Conservation (phyloP, 1,140 invertebrate species). For the Drosophila ohnishii region DNA sequence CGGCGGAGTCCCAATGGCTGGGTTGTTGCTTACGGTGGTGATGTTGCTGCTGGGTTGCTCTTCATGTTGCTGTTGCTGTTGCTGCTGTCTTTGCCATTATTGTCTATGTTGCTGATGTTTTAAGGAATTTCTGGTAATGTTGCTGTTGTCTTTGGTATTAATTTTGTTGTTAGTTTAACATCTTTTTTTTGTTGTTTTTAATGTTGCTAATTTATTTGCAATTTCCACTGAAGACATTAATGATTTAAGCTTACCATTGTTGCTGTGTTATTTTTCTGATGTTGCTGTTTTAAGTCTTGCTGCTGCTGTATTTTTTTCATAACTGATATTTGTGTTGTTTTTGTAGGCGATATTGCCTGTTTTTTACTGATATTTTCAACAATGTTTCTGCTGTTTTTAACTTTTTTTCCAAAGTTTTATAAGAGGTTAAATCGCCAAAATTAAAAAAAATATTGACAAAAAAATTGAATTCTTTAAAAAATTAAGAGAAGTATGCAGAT, state of each 20-base stretch:
- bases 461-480: too few species aligned
- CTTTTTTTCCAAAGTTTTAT: too few species aligned
- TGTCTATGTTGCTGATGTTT: conserved; percentile 17
- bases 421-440: too few species aligned
- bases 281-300: neutral
- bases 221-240: neutral
- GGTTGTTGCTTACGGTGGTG: conserved; percentile 20
- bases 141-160: neutral
- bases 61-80: conserved; percentile 1
- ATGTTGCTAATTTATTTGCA: conserved; percentile 11
- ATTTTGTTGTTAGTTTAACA: conserved; percentile 2
- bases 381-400: too few species aligned
- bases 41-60: conserved; percentile 22
- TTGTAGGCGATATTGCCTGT: neutral
- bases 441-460: too few species aligned
- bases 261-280: too few species aligned
- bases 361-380: neutral
- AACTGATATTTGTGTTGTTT: neutral
- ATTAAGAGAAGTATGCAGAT: too few species aligned
- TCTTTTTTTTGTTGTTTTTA: neutral
- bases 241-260: neutral
- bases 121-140: neutral
- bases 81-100: conserved; percentile 6
- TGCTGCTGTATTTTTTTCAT: neutral
- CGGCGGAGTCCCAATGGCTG: conserved; percentile 28